Percentiles rank a stretch among this genome's conserved stretches.
phyloP scores from a whole-genome alignment of 2,888 invertebrate genomes.

The Ophion ellenae region DNA sequence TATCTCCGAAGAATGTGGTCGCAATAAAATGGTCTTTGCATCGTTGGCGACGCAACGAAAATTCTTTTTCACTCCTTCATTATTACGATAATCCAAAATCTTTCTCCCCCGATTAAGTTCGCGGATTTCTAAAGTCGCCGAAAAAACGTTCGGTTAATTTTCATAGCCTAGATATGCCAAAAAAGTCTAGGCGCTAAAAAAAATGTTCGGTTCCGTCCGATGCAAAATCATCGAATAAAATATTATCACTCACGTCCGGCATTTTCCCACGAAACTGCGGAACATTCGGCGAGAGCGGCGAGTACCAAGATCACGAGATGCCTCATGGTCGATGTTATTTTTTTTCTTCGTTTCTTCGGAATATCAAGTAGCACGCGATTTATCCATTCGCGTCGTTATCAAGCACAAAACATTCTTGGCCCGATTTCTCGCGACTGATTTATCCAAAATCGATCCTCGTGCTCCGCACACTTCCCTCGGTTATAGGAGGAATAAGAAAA shows the following conservation, averaged over 20 bases:
- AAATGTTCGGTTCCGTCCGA: not conserved
- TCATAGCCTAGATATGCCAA: not conserved
- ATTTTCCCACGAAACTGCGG: conserved; percentile 58
- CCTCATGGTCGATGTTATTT: conserved; percentile 44
- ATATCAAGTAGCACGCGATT: not conserved
- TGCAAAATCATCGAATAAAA: not conserved
- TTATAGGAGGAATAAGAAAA: not conserved
- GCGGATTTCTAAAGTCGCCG: not conserved
- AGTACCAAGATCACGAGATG: conserved; percentile 47
- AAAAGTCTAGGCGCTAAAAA: not conserved
- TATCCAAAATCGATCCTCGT: conserved; percentile 14
- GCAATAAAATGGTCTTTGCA: no score
- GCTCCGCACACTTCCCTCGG: not conserved
- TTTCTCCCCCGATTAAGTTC: not conserved
- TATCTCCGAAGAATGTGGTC: no score
- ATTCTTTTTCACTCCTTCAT: not conserved
- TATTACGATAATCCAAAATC: not conserved
- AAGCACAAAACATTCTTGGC: not conserved
- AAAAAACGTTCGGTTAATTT: not conserved
- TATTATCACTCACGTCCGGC: conserved; percentile 58
- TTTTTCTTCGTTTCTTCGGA: not conserved
- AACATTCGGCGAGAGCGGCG: conserved; percentile 55
- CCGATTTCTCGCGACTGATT: not conserved
- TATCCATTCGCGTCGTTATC: conserved; percentile 34
- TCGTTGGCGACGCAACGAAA: no score